Conservation (phyloP, 30 jellyfish, hydroid and myxozoan genomes). For the Haliclystus octoradiatus region DNA sequence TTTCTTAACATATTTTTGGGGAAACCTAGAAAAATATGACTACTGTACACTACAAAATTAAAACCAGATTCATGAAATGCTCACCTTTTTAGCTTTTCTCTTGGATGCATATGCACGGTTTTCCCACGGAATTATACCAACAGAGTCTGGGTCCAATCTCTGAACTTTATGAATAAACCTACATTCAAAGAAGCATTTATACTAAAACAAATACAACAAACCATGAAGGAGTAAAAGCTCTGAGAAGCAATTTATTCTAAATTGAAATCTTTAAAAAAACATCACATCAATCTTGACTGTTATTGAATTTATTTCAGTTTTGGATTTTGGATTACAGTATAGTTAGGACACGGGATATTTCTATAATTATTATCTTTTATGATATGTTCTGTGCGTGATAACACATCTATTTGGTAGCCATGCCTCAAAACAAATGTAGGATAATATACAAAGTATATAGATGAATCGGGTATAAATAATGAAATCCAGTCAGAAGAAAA, state of each 20-base stretch:
- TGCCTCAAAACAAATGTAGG: no score
- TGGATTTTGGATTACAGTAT: neutral
- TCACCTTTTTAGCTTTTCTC: conserved; percentile 14
- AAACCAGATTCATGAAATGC: no score
- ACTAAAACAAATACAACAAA: neutral
- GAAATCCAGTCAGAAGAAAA: no score
- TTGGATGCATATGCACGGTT: conserved; percentile 50
- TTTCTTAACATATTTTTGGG: no score
- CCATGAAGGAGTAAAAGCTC: neutral
- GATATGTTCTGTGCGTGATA: no score
- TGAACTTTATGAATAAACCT: conserved; percentile 53
- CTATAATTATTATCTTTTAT: no score
- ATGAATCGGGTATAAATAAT: no score
- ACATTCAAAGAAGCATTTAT: neutral
- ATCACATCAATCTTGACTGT: neutral
- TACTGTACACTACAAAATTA: no score
- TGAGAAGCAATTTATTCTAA: neutral
- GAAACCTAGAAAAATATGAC: no score
- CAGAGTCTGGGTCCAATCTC: conserved; percentile 58
- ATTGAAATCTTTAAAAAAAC: neutral
- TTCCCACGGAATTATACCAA: conserved; percentile 67
- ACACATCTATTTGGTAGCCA: no score
- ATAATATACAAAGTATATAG: no score
- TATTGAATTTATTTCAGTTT: neutral
- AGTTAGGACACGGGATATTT: no score